These are phyloP conservation scores for Calycopis cecrops DNA, from an alignment of 1,140 invertebrate genomes.

Conservation along the genomic window DNA sequence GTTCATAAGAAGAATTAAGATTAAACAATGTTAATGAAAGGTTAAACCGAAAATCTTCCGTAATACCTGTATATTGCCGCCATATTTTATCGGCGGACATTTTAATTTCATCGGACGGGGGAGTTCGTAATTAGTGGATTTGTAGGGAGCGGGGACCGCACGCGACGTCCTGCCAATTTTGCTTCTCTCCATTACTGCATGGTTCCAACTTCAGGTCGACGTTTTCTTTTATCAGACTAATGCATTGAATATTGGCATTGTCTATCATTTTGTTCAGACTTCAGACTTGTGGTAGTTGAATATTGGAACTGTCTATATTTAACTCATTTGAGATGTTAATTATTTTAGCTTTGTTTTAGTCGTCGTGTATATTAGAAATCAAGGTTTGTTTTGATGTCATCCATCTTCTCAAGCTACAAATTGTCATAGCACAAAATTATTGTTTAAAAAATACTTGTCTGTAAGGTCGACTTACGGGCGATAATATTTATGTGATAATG, in stretches of 20 bases:
- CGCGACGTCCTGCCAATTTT: constrained; percentile 31
- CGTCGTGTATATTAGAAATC: too few relatives aligned
- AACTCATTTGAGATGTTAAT: background rate
- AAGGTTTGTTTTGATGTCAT: too few relatives aligned
- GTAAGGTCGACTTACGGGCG: too few relatives aligned
- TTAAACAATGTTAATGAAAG: background rate
- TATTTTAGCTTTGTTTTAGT: background rate
- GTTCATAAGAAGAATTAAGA: background rate
- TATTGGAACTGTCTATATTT: constrained; percentile 1
- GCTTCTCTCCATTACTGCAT: background rate
- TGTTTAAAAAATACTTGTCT: too few relatives aligned
- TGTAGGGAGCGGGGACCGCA: constrained; percentile 26
- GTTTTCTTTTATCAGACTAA: too few relatives aligned
- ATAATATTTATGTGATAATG: too few relatives aligned
- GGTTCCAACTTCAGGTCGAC: constrained; percentile 4
- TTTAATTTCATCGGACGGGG: constrained; percentile 52
- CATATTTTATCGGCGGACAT: constrained; percentile 40
- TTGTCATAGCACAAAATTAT: too few relatives aligned
- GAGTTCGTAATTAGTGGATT: constrained; percentile 59
- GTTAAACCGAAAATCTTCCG: background rate
- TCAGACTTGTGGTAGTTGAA: too few relatives aligned
- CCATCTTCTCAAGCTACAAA: too few relatives aligned
- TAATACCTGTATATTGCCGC: background rate
- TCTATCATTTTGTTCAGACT: too few relatives aligned
- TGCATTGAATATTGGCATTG: too few relatives aligned